phyloP scores from a whole-genome alignment of 2,797 vertebrate species.

The Adrianichthys oophorus region DNA sequence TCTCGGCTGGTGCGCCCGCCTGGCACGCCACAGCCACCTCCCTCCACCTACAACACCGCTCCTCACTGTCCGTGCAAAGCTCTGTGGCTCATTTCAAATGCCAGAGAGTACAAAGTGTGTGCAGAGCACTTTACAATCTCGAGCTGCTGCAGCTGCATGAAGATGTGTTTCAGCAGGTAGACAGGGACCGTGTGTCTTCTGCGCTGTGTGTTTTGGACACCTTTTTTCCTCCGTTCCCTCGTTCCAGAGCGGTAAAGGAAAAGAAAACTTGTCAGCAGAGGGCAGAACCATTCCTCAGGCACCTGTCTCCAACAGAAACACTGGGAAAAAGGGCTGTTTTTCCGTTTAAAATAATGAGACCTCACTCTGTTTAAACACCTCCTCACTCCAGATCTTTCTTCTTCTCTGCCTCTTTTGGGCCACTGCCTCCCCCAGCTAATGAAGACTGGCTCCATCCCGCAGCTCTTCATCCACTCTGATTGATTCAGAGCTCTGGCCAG shows the following conservation, averaged over 20 bases:
- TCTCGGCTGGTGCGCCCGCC: conserved; percentile 28
- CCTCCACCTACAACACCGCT: background rate
- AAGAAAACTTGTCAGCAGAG: conserved; percentile 54
- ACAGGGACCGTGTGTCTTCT: conserved; percentile 28
- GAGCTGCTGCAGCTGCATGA: conserved; percentile 3
- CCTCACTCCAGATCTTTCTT: background rate
- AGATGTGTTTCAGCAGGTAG: conserved; percentile 27
- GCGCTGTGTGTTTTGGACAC: conserved; percentile 52
- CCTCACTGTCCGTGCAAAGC: background rate
- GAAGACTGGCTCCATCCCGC: conserved; percentile 13
- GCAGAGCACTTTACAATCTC: background rate
- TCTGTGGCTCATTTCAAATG: background rate
- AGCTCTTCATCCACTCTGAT: conserved; percentile 30
- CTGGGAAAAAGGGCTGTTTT: conserved; percentile 20
- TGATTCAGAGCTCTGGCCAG: conserved; percentile 45
- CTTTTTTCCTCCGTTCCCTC: conserved; percentile 25
- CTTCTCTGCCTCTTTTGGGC: background rate
- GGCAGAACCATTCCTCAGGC: conserved; percentile 45
- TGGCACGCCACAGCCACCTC: conserved; percentile 18
- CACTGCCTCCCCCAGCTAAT: conserved; percentile 33
- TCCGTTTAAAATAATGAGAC: background rate
- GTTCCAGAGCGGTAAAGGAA: conserved; percentile 47
- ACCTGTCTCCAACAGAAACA: conserved; percentile 62
- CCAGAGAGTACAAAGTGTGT: background rate
- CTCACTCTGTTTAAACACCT: background rate